Evolutionary conservation across 2,888 invertebrate species (phyloP).

Genomic region (Lordiphosa fenestrarum): DNA sequence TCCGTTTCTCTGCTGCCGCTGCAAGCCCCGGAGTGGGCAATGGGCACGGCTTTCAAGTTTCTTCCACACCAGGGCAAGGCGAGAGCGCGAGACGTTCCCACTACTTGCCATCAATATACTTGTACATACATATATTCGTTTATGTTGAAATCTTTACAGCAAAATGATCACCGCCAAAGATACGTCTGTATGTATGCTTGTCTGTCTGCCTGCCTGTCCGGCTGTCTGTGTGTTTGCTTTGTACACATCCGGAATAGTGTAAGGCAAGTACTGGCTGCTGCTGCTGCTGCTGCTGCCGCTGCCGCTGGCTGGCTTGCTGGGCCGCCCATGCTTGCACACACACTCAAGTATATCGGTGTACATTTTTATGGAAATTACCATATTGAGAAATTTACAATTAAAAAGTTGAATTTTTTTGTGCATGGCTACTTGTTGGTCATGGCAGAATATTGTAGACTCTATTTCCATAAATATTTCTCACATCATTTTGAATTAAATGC

Average conservation of each 20-base stretch:
- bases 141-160: constrained; percentile 72
- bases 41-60: constrained; percentile 73
- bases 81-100: constrained; percentile 32
- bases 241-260: constrained; percentile 73
- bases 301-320: constrained; percentile 2
- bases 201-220: constrained; percentile 38
- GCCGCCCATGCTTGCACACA: constrained; percentile 54
- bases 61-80: constrained; percentile 8
- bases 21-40: constrained; percentile 60
- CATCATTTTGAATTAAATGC: too few relatives aligned
- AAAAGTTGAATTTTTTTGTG: constrained; percentile 27
- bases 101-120: constrained; percentile 49
- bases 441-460: constrained; percentile 11
- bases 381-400: constrained; percentile 74
- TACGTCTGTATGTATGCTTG: constrained; percentile 19
- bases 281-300: constrained; percentile 1
- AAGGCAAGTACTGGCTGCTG: constrained; percentile 29
- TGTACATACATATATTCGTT: constrained; percentile 51
- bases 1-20: constrained; percentile 61
- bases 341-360: constrained; percentile 9
- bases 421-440: constrained; percentile 6
- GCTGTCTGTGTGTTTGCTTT: constrained; percentile 52
- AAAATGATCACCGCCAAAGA: constrained; percentile 55
- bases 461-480: not conserved
- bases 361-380: constrained; percentile 70